phyloP scores from a whole-genome alignment of 2,113 vertebrate genomes.

The Oceanodroma tethys region DNA sequence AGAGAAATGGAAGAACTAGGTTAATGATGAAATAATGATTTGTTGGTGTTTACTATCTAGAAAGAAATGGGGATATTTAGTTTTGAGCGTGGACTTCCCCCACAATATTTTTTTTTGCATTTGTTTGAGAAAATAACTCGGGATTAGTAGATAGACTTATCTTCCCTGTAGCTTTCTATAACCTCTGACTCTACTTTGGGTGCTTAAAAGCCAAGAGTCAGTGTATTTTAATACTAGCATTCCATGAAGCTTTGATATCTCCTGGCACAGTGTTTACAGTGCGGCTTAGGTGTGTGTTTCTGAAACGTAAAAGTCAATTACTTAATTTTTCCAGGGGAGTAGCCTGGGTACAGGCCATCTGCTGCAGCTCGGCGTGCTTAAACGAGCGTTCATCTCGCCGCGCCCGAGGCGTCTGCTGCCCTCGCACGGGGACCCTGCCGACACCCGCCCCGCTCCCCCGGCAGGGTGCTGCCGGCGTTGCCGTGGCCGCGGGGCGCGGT shows the following conservation, averaged over 20 bases:
- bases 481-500: background rate
- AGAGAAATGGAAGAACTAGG: background rate
- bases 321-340: accelerated
- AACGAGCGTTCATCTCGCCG: too few relatives aligned
- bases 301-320: accelerated
- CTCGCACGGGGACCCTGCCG: background rate
- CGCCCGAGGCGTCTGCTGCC: background rate
- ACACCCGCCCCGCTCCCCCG: too few relatives aligned
- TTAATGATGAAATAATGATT: background rate
- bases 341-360: accelerated
- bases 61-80: background rate
- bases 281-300: accelerated
- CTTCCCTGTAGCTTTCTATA: background rate
- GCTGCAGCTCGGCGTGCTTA: background rate
- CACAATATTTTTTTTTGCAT: accelerated
- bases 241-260: accelerated
- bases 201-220: background rate
- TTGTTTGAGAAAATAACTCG: background rate
- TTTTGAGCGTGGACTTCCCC: background rate
- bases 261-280: accelerated
- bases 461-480: too few relatives aligned
- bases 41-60: background rate
- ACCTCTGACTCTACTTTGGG: background rate
- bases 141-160: background rate
- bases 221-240: accelerated